Base-by-base conservation (phyloP, 2,113 vertebrate species). In the Percina caprodes region DNA sequence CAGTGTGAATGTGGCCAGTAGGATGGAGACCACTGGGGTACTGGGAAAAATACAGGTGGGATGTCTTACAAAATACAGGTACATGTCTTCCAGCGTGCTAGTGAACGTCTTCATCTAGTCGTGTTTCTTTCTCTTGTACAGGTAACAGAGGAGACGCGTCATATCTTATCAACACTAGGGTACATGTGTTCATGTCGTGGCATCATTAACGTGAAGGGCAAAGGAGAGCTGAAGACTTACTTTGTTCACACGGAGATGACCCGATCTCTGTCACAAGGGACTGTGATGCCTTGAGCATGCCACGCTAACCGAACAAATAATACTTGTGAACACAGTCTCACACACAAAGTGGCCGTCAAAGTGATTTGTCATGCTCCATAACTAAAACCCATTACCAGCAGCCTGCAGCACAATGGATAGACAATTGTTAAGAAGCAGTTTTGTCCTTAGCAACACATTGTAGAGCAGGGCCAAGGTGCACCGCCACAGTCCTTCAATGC, bases 151-250 rank as follows among this genome's bases (percentile, higher is more conserved):
- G 98, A 99, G 92, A 99, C 97, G 0, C 97, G 95, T 87, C 87
- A 93, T 0, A 86, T 97, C 85, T 92, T 99, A n/a, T 94, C 96
- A 76, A 95, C 94, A 0, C 89, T 99, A 5, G 98, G 98, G 0
- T 99, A 99, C 93, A 94, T 97, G 69, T 99, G 98, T 87, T 96
- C 97, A 0, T 99, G 98, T 77, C 96, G 98, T 18, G 98, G 98
- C 71, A 96, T 99, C 89, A 99, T 99, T 92, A 99, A 99, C 0
- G 98, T 99, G 63, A 99, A 99, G 92, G 98, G 98, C 66, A 99
- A 99, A 91, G 98, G 98, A 52, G 97, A 99, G 46, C 82, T 99
- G 90, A 98, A 97, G 94, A 99, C 98, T 7, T 99, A 96, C 92
- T 99, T 98, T 84, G 97, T 99, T 69, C 97, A 97, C 95, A 98